A percentile compares a stretch with the other conserved stretches of the same genome.
Conservation (phyloP, 2,113 vertebrate species). For the Cyphomyrus discorhynchus region DNA sequence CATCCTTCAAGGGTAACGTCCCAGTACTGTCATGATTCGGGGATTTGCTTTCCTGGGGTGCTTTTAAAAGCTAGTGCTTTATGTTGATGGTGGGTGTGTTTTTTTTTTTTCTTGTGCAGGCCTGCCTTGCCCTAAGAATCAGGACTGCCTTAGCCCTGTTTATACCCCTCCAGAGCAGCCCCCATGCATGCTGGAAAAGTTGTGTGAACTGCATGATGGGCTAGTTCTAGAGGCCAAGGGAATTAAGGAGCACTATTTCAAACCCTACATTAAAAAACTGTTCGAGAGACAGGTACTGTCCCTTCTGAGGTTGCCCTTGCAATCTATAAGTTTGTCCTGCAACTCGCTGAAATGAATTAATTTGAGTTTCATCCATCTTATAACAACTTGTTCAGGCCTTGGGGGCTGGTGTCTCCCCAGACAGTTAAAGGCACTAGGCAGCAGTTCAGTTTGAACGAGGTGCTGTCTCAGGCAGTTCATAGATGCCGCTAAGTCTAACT, state of each 20-base stretch:
- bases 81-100: background rate
- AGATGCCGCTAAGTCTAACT: background rate
- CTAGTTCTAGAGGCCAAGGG: constrained; percentile 90
- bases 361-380: background rate
- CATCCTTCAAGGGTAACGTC: constrained; percentile 75
- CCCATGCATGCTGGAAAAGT: constrained; percentile 75
- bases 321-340: background rate
- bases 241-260: constrained; percentile 98
- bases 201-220: constrained; percentile 88
- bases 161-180: constrained; percentile 49
- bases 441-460: background rate
- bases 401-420: background rate
- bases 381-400: background rate
- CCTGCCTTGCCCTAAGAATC: constrained; percentile 48
- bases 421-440: background rate
- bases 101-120: constrained; percentile 47
- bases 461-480: background rate
- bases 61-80: background rate
- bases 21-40: background rate
- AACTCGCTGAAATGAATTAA: background rate
- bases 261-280: constrained; percentile 84
- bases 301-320: too few relatives aligned
- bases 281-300: constrained; percentile 77
- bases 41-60: background rate
- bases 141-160: constrained; percentile 48